Percentiles rank a stretch among this genome's conserved stretches.
These are phyloP conservation scores for Mesoligia furuncula DNA, from an alignment of 2,888 invertebrate genomes.

Conservation along the genomic window DNA sequence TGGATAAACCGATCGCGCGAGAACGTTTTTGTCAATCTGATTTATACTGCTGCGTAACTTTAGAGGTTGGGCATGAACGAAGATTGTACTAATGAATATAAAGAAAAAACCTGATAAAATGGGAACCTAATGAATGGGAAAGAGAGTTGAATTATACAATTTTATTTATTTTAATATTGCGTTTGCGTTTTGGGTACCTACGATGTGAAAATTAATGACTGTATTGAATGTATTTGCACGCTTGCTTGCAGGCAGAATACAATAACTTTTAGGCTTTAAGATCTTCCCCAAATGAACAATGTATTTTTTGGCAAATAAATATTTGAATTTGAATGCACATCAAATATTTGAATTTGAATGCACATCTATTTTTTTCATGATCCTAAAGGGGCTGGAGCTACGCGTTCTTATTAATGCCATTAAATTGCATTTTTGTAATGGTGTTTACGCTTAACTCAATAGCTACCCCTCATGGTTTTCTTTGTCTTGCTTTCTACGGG, in stretches of 20 bases:
- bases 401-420: not conserved
- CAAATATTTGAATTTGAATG: too few relatives aligned
- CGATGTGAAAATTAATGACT: too few relatives aligned
- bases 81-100: not conserved
- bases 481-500: not conserved
- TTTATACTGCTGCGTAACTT: not conserved
- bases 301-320: too few relatives aligned
- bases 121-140: not conserved
- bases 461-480: not conserved
- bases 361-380: not conserved
- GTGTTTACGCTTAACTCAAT: not conserved
- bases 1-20: constrained; percentile 28
- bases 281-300: too few relatives aligned
- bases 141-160: not conserved
- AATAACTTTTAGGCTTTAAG: too few relatives aligned
- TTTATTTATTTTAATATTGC: too few relatives aligned
- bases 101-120: not conserved
- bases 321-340: too few relatives aligned
- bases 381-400: not conserved
- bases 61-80: not conserved
- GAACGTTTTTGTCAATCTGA: constrained; percentile 33
- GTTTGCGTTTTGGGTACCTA: too few relatives aligned
- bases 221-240: too few relatives aligned
- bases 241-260: too few relatives aligned
- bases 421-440: too few relatives aligned